phyloP scores from a whole-genome alignment of 2,797 vertebrate species.

The Muscicapa comitata region DNA sequence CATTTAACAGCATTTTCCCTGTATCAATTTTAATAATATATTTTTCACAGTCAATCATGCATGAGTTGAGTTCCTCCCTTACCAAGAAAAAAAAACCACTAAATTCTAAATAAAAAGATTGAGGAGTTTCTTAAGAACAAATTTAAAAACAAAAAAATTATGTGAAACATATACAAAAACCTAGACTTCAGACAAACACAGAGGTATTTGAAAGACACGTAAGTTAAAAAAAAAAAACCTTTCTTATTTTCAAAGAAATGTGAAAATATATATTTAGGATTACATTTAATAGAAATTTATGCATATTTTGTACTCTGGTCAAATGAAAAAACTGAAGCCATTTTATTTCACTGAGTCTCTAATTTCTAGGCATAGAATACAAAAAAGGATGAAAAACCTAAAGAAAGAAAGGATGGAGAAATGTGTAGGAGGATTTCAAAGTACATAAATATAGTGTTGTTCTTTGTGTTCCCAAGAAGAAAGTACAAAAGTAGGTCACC shows the following conservation, averaged over 20 bases:
- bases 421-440: not conserved
- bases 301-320: not conserved
- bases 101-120: not conserved
- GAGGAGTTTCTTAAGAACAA: not conserved
- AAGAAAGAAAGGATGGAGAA: not conserved
- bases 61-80: not conserved
- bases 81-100: not conserved
- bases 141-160: not conserved
- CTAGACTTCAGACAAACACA: not conserved
- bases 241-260: not conserved
- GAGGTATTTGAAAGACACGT: not conserved
- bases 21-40: not conserved
- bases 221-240: not conserved
- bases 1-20: not conserved
- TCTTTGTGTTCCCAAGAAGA: not conserved
- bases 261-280: not conserved
- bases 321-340: not conserved
- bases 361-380: not conserved
- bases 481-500: slow-evolving; percentile 21
- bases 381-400: not conserved
- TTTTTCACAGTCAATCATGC: not conserved
- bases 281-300: not conserved
- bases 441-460: not conserved
- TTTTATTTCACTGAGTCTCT: not conserved
- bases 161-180: not conserved